Evolutionary conservation across 2,113 vertebrate genomes (phyloP).

Genomic region (Platysteira castanea): DNA sequence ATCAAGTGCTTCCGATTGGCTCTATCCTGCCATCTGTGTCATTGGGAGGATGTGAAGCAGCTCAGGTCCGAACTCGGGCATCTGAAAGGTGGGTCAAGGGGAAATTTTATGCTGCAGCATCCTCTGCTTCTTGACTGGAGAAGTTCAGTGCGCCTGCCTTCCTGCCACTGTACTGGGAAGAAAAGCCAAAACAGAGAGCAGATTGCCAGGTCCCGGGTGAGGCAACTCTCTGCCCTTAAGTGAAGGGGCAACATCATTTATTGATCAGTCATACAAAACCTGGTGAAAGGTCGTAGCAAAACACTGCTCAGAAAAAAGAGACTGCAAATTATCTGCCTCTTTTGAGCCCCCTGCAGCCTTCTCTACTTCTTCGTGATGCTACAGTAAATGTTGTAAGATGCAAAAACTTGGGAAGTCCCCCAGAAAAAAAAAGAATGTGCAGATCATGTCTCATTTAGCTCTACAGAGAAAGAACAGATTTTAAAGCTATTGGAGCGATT

Average conservation of each 20-base stretch:
- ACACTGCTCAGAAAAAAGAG: neutral
- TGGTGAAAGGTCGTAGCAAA: neutral
- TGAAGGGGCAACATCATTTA: neutral
- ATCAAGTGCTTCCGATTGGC: conserved; percentile 78
- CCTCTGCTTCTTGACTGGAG: neutral
- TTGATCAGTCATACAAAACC: neutral
- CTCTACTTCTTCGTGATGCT: neutral
- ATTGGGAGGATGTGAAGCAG: conserved; percentile 51
- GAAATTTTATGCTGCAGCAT: neutral
- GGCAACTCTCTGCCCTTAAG: neutral
- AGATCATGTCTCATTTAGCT: neutral
- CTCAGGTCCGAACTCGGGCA: conserved; percentile 59
- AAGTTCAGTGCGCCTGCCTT: neutral
- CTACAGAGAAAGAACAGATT: neutral
- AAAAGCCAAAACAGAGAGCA: neutral
- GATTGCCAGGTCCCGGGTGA: neutral
- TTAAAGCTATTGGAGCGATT: neutral
- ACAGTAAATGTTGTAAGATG: neutral
- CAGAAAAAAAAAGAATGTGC: neutral
- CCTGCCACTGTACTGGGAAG: fast-evolving
- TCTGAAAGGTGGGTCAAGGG: conserved; percentile 31
- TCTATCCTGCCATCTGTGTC: conserved; percentile 77
- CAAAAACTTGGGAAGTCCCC: neutral
- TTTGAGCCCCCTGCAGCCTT: neutral
- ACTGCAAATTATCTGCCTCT: neutral